A percentile compares a stretch with the other conserved stretches of the same genome.
phyloP scores from a whole-genome alignment of 2,113 vertebrate species.

The Ictalurus furcatus region DNA sequence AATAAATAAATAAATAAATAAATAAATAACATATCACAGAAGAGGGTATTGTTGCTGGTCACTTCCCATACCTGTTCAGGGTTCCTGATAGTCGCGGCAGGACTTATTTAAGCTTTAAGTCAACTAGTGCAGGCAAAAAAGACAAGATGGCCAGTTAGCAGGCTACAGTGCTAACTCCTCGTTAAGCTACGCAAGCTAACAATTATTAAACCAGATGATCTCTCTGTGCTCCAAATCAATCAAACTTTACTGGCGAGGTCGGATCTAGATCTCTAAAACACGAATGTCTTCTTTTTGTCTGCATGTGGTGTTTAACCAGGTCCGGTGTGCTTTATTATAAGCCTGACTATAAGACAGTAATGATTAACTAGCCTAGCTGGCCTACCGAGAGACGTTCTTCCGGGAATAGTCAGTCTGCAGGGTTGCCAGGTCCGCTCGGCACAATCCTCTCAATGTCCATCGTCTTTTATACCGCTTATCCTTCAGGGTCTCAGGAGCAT shows the following conservation, averaged over 20 bases:
- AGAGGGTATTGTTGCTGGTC: no score
- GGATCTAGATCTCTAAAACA: no score
- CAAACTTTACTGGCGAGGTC: not conserved
- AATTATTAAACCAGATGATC: not conserved
- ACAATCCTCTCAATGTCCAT: not conserved
- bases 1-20: not conserved
- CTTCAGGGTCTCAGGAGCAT: no score
- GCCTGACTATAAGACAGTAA: not conserved
- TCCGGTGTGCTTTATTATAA: not conserved
- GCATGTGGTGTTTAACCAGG: not conserved
- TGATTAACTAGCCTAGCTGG: slow-evolving; percentile 20
- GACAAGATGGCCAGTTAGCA: not conserved
- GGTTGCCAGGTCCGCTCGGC: not conserved
- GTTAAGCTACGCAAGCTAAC: not conserved
- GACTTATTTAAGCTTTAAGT: not conserved
- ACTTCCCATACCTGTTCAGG: slow-evolving; percentile 8
- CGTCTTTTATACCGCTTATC: no score
- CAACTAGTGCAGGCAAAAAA: not conserved
- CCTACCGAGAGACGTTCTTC: slow-evolving; percentile 27
- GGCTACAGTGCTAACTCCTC: not conserved
- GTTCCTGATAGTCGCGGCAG: not conserved
- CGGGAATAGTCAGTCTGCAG: not conserved
- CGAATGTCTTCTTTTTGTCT: not conserved
- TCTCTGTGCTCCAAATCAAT: not conserved
- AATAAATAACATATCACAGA: not conserved